These are phyloP conservation scores for Drosophila paramelanica DNA, from an alignment of 2,888 invertebrate species.

Conservation along the genomic window DNA sequence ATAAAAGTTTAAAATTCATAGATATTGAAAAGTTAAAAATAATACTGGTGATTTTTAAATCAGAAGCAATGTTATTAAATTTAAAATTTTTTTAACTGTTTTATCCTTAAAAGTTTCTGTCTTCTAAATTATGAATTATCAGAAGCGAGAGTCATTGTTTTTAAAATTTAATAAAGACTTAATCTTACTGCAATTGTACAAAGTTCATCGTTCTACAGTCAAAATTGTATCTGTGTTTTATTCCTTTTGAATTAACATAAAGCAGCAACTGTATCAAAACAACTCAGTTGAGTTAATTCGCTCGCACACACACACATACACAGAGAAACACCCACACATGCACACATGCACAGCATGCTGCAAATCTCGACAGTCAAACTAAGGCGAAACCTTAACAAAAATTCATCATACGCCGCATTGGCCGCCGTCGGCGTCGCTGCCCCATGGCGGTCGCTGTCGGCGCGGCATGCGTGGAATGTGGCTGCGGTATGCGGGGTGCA, in stretches of 20 bases:
- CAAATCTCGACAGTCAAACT: constrained; percentile 40
- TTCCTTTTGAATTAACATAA: constrained; percentile 5
- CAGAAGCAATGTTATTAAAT: too few species aligned
- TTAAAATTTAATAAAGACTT: too few species aligned
- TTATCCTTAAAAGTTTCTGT: too few species aligned
- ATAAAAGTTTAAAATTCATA: too few species aligned
- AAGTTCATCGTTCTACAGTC: not conserved
- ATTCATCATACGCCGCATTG: constrained; percentile 78
- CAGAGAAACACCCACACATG: not conserved
- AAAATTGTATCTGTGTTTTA: not conserved
- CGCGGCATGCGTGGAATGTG: constrained; percentile 58
- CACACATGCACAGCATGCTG: constrained; percentile 18
- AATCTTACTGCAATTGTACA: not conserved
- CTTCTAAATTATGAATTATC: too few species aligned
- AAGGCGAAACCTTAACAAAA: constrained; percentile 47
- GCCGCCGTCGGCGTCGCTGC: constrained; percentile 49
- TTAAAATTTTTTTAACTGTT: too few species aligned
- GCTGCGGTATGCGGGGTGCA: constrained; percentile 54
- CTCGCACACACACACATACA: constrained; percentile 1
- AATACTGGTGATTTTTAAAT: too few species aligned
- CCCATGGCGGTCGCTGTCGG: constrained; percentile 39
- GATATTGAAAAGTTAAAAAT: too few species aligned
- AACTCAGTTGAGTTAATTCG: constrained; percentile 31
- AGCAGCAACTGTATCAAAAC: constrained; percentile 3
- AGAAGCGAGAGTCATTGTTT: too few species aligned